Evolutionary conservation across 37 sponge, comb jelly and placozoan species (phyloP), one percentile per base, ranked within the genome.

Genomic region (Chondrosia reniformis): DNA sequence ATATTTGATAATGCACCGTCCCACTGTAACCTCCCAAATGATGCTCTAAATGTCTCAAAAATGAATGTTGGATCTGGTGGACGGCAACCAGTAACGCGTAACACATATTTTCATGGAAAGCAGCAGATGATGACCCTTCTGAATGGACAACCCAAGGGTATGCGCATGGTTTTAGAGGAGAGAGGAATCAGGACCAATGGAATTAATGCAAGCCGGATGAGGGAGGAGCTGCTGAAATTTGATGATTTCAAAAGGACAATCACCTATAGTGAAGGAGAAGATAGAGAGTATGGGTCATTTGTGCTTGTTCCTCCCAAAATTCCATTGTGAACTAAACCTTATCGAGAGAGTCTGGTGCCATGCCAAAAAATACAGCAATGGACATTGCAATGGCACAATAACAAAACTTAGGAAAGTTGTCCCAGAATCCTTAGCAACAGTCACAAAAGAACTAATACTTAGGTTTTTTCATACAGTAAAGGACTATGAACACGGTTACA

Each of bases 41-140:
- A 79, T 67, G 71, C 69, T 37, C 63, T 84, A 33, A 76, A 76
- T 58, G 78, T 42, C 63, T 34, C 72, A 19, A 54, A 37, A 56
- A 89, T 84, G 85, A 89, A 89, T 71, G 81, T 89, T 25, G 21
- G 49, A 10, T 75, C 74, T 17, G 89, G 89, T 10, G 89, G 89
- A 17, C 56, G 73, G 45, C 86, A 85, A 27, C 81, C 89, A 34
- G 39, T 28, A 75, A 84, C 80, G 76, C 44, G 62, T 17, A 78
- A 80, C 56, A 84, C 89, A 27, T 32, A 55, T 15, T 89, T 31
- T 37, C 40, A 80, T 30, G 89, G 81, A 3, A 19, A 79, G 19
- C 45, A 46, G 31, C 64, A 61, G 43, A 1, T 31, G 6, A 75
- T 81, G 61, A 21, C 32, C 12, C 31, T n/a, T 36, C 54, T 52